Percentiles rank a stretch among this genome's conserved stretches.
phyloP scores from a whole-genome alignment of 2,888 invertebrate species.

The Girardia tigrina region DNA sequence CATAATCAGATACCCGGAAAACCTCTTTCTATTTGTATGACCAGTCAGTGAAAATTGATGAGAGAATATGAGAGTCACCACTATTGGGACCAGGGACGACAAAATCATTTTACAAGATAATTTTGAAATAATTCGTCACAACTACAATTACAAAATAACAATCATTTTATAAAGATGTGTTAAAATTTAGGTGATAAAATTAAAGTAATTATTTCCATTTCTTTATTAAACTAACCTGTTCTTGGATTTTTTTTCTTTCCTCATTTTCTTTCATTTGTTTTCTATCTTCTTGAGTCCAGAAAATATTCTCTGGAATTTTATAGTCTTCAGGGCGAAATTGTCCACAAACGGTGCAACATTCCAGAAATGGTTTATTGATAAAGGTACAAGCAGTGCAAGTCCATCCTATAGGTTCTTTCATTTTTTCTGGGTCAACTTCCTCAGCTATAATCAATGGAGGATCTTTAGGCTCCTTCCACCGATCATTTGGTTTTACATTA shows the following conservation, averaged over 20 bases:
- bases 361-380: slow-evolving; percentile 1
- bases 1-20: no score
- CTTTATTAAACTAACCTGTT: not conserved
- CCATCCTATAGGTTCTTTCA: not conserved
- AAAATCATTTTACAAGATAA: no score
- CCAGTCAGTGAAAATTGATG: no score
- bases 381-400: not conserved
- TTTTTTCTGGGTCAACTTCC: not conserved
- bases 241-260: not conserved
- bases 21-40: no score
- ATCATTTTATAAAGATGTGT: no score
- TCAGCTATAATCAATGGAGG: not conserved
- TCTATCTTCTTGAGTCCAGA: not conserved
- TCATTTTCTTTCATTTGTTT: not conserved
- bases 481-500: not conserved
- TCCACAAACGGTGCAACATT: not conserved
- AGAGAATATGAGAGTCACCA: no score
- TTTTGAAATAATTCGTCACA: no score
- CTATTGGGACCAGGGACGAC: no score
- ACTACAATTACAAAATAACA: no score
- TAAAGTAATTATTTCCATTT: no score
- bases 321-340: not conserved
- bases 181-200: no score
- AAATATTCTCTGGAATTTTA: not conserved
- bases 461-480: not conserved